Percentiles rank a stretch among this genome's conserved stretches.
Evolutionary conservation across 2,888 invertebrate species (phyloP).

Genomic region (Dryadula phaetusa): DNA sequence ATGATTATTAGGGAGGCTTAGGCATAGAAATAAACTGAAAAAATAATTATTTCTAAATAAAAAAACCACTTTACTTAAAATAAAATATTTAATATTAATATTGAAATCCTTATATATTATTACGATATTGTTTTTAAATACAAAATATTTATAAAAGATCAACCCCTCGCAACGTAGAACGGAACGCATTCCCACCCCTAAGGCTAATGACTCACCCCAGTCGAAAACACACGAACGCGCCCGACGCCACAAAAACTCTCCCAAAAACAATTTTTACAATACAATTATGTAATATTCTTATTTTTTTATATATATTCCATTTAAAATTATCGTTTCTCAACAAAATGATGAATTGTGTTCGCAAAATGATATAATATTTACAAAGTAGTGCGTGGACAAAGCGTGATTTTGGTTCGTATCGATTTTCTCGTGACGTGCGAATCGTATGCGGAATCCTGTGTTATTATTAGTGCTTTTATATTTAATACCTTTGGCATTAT

Average conservation of each 20-base stretch:
- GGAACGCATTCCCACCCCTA: conserved; percentile 74
- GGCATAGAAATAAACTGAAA: no score
- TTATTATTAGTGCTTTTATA: conserved; percentile 64
- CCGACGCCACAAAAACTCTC: conserved; percentile 58
- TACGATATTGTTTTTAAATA: neutral
- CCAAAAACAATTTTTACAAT: conserved; percentile 68
- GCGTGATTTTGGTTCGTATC: conserved; percentile 63
- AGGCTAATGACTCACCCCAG: conserved; percentile 77
- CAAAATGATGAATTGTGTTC: conserved; percentile 22
- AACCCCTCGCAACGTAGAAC: conserved; percentile 53
- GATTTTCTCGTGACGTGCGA: conserved; percentile 77
- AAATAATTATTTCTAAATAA: no score
- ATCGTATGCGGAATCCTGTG: conserved; percentile 71
- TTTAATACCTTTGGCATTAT: conserved; percentile 53
- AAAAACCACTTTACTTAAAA: no score
- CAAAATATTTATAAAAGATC: neutral
- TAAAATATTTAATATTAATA: neutral
- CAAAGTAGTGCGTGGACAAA: conserved; percentile 36
- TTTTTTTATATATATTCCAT: conserved; percentile 41
- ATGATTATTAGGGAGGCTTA: no score
- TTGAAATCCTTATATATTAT: neutral
- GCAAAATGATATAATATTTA: conserved; percentile 32
- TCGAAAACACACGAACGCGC: conserved; percentile 61
- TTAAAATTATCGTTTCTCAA: conserved; percentile 35
- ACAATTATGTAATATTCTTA: conserved; percentile 70